Conservation (phyloP, 1,140 invertebrate species). For the Bactericera cockerelli region DNA sequence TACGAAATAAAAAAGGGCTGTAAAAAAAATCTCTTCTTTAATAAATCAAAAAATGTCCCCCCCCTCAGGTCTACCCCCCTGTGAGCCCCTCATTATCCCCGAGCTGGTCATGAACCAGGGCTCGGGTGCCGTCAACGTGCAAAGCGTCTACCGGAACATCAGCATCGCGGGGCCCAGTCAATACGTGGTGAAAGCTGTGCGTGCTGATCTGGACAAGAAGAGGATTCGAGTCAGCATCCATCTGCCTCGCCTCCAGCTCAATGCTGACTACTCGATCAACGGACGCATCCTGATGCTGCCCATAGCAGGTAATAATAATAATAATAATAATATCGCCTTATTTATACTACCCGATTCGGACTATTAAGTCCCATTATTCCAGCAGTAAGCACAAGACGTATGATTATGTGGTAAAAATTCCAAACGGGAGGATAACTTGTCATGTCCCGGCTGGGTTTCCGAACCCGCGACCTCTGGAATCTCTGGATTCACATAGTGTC, state of each 20-base stretch:
- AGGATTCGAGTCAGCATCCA: conserved; percentile 34
- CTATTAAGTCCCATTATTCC: no score
- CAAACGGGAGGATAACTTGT: no score
- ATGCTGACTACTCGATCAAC: conserved; percentile 36
- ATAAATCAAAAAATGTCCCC: no score
- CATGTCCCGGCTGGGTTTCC: no score
- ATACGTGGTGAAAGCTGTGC: conserved; percentile 38
- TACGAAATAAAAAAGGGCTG: no score
- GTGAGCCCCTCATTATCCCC: conserved; percentile 43
- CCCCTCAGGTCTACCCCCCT: conserved; percentile 36
- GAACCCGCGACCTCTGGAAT: no score
- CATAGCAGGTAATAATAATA: conserved; percentile 32
- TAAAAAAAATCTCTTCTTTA: no score
- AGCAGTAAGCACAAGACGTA: no score
- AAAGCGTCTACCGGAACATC: conserved; percentile 40
- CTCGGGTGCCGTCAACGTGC: conserved; percentile 39
- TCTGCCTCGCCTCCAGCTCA: conserved; percentile 37
- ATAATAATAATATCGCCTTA: no score
- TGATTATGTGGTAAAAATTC: no score
- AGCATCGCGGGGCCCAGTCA: conserved; percentile 39
- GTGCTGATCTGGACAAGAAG: conserved; percentile 35
- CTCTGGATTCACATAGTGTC: no score
- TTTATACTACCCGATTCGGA: no score
- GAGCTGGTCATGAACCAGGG: conserved; percentile 40
- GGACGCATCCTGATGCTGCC: conserved; percentile 46